These are phyloP conservation scores for Indicator maculatus DNA, from an alignment of 2,113 vertebrate species.

Conservation along the genomic window DNA sequence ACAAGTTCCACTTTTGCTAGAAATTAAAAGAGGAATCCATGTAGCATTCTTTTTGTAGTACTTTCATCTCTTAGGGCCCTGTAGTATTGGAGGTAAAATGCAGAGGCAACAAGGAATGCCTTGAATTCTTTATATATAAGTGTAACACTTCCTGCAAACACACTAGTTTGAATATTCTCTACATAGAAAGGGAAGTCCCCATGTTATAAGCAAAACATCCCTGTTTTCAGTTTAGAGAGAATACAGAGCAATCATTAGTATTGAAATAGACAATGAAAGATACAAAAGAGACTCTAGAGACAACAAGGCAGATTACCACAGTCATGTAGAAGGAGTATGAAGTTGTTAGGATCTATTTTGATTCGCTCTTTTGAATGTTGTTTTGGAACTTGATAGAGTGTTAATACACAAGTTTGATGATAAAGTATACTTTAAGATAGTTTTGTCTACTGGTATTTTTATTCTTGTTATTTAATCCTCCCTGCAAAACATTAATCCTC, in stretches of 20 bases:
- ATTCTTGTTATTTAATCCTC: not conserved
- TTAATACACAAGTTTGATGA: not conserved
- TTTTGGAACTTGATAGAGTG: not conserved
- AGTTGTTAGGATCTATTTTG: not conserved
- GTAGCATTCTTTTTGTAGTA: not conserved
- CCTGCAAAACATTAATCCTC: not conserved
- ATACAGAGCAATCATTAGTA: not conserved
- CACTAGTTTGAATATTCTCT: not conserved
- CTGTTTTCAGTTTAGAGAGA: not conserved
- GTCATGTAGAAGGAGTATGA: not conserved
- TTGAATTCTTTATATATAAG: not conserved
- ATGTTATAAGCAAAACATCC: not conserved
- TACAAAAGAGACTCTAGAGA: not conserved
- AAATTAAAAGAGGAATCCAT: slow-evolving; percentile 18
- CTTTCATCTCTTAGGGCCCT: not conserved
- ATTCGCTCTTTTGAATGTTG: not conserved
- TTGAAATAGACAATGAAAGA: not conserved
- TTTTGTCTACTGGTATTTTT: not conserved
- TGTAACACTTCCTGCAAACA: not conserved
- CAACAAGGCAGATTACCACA: not conserved
- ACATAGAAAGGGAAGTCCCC: not conserved
- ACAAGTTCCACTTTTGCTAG: not conserved
- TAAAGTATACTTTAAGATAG: not conserved
- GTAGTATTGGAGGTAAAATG: not conserved
- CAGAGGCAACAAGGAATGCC: not conserved